A percentile compares a stretch with the other conserved stretches of the same genome.
Conservation (phyloP, 1,140 invertebrate species). For the Saxidomus purpurata region DNA sequence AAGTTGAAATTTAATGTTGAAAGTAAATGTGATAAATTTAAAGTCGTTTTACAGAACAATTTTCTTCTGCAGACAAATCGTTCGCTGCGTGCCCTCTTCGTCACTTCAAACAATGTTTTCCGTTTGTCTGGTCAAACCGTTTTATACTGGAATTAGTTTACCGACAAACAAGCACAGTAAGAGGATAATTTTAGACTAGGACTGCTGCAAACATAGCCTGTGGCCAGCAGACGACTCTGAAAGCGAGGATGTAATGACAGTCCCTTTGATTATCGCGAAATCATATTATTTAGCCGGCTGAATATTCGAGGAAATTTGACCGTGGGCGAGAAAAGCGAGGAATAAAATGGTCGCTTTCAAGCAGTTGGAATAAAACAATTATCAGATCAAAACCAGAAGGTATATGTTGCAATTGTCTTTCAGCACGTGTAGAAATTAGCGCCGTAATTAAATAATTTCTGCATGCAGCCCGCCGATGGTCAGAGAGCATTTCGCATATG, state of each 20-base stretch:
- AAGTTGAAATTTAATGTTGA: no score
- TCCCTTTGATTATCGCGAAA: constrained; percentile 20
- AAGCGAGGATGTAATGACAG: neutral
- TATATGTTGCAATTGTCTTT: neutral
- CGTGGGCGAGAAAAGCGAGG: neutral
- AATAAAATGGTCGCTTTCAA: neutral
- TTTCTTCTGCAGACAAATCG: no score
- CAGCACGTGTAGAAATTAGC: no score
- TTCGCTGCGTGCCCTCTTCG: no score
- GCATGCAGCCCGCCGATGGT: no score
- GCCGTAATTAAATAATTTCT: no score
- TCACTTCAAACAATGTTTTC: constrained; percentile 10
- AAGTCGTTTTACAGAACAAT: no score
- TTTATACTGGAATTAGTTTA: constrained; percentile 34
- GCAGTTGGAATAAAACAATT: neutral
- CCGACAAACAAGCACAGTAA: constrained; percentile 9
- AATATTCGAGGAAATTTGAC: neutral
- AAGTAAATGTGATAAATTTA: no score
- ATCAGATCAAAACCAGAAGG: constrained; percentile 1
- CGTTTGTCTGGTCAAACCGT: constrained; percentile 31
- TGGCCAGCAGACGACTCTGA: neutral
- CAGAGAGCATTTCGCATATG: no score
- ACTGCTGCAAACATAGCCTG: neutral
- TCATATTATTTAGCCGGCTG: neutral
- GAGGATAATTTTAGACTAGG: constrained; percentile 26